phyloP scores from a whole-genome alignment of 2,797 vertebrate species.

The Paguma larvata region DNA sequence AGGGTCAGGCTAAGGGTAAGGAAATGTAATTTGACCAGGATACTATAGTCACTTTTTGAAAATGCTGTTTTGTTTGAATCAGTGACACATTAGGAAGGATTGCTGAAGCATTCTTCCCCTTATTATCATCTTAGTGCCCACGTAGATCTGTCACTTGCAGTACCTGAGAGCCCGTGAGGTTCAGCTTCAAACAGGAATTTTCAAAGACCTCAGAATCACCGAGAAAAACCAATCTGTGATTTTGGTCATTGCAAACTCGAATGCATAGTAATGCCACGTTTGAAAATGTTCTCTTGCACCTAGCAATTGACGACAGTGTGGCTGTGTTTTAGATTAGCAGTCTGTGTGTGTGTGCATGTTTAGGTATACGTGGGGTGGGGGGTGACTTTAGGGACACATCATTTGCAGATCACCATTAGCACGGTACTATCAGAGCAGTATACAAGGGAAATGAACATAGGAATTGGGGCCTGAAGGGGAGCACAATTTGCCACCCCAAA shows the following conservation, averaged over 20 bases:
- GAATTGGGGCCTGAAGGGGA: neutral
- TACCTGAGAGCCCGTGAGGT: neutral
- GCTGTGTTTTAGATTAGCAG: neutral
- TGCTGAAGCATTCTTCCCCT: neutral
- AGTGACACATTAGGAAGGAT: neutral
- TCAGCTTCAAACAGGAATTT: slow-evolving; percentile 48
- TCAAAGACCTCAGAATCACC: slow-evolving; percentile 25
- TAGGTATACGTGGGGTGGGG: neutral
- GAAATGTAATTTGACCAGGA: neutral
- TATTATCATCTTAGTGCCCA: neutral
- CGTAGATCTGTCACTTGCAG: neutral
- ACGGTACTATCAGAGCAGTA: neutral
- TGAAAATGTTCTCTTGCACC: neutral
- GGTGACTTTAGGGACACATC: neutral
- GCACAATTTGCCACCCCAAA: neutral
- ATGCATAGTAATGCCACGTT: neutral
- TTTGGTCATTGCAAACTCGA: slow-evolving; percentile 11
- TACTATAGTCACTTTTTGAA: neutral
- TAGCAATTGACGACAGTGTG: neutral
- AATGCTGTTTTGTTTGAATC: slow-evolving; percentile 8
- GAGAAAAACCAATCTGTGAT: neutral
- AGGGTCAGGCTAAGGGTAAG: neutral
- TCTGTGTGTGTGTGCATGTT: neutral
- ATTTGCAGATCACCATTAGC: neutral
- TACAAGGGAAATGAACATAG: neutral